A percentile compares a stretch with the other conserved stretches of the same genome.
Evolutionary conservation across 2,113 vertebrate species (phyloP).

Genomic region (Clinocottus analis): DNA sequence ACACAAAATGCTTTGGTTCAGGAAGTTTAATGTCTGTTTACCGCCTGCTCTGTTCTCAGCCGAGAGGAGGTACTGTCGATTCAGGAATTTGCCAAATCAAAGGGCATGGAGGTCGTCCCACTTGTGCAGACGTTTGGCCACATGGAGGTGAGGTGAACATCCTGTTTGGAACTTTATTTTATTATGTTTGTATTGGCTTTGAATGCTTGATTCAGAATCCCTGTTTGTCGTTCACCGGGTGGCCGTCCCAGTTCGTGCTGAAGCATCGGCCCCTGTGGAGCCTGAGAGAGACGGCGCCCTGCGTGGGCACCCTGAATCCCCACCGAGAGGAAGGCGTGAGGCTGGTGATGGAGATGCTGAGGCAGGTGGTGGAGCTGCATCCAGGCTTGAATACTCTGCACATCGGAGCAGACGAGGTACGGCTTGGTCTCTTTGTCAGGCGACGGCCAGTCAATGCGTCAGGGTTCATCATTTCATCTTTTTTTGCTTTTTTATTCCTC

Average conservation of each 20-base stretch:
- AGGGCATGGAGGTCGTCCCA: conserved; percentile 89
- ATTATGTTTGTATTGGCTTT: too few species aligned
- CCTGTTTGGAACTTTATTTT: not conserved
- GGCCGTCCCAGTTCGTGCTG: conserved; percentile 88
- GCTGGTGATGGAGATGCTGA: conserved; percentile 89
- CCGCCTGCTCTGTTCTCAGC: conserved; percentile 73
- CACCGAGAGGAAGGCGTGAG: conserved; percentile 84
- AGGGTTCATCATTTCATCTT: not conserved
- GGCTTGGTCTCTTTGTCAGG: accelerated
- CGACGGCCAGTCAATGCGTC: too few species aligned
- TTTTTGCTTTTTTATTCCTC: not conserved
- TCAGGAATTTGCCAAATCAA: conserved; percentile 82
- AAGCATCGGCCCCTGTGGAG: conserved; percentile 87
- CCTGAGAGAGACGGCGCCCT: conserved; percentile 87
- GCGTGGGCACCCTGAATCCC: conserved; percentile 92
- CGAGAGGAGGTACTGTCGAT: conserved; percentile 85
- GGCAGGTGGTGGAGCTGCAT: conserved; percentile 91
- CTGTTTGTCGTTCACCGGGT: not conserved
- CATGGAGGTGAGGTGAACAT: conserved; percentile 89
- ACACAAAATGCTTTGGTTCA: not conserved
- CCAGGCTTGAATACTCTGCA: conserved; percentile 84
- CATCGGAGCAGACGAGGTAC: conserved; percentile 94
- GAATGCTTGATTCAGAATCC: not conserved
- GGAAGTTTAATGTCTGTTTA: conserved; percentile 1
- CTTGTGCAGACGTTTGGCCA: conserved; percentile 96